These are phyloP conservation scores for Tauraco erythrolophus DNA, from an alignment of 2,113 vertebrate species.

Conservation along the genomic window DNA sequence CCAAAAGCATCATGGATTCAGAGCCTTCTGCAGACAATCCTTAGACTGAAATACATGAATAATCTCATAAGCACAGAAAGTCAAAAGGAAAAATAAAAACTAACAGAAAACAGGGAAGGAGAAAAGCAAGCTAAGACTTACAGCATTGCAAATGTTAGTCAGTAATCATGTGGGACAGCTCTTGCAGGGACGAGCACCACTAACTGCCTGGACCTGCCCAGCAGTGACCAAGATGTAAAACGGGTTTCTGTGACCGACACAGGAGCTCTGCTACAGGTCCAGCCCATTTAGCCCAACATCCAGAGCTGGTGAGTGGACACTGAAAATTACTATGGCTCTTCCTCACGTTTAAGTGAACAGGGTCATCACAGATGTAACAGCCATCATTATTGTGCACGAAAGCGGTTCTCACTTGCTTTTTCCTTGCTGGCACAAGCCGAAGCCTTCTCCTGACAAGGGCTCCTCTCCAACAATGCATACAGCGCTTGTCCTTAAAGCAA, in stretches of 20 bases:
- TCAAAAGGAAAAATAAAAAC: background rate
- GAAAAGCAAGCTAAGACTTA: background rate
- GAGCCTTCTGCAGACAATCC: background rate
- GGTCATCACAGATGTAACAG: fast-evolving
- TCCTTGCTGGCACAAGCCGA: background rate
- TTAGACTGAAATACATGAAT: background rate
- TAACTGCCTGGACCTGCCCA: background rate
- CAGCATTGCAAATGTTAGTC: fast-evolving
- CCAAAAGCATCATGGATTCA: background rate
- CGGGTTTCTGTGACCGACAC: fast-evolving
- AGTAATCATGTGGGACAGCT: fast-evolving
- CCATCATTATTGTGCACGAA: background rate
- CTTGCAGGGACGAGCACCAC: background rate
- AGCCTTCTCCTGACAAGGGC: background rate
- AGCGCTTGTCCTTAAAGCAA: background rate
- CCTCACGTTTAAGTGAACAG: background rate
- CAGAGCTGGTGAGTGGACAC: background rate
- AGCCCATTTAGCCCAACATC: background rate
- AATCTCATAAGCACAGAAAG: background rate
- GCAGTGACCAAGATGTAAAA: background rate
- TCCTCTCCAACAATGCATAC: background rate
- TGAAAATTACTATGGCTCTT: background rate
- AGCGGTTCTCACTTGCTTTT: background rate
- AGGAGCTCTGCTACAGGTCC: background rate
- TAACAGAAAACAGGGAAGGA: background rate